These are phyloP conservation scores for Phylloscopus whistleri DNA, from an alignment of 2,113 vertebrate species.

Conservation along the genomic window DNA sequence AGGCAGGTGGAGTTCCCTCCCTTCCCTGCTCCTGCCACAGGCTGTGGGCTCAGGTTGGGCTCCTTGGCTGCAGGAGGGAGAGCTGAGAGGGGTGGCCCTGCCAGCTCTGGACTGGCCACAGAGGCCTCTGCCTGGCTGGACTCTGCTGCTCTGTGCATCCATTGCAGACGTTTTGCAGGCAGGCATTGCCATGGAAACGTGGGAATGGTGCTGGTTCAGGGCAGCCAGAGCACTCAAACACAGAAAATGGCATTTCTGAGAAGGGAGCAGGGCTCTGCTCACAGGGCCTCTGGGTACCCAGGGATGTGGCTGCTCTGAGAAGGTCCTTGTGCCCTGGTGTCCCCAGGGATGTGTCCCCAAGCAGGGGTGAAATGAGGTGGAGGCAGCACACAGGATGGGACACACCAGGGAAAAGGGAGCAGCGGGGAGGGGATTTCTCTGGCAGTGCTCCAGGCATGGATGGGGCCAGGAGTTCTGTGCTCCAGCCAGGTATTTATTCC, in stretches of 20 bases:
- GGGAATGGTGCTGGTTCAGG: background rate
- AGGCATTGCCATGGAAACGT: conserved; percentile 25
- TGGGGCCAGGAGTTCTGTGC: background rate
- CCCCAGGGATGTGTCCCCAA: background rate
- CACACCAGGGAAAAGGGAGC: background rate
- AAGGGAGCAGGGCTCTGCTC: background rate
- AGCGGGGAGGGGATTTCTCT: background rate
- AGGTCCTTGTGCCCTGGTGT: accelerated
- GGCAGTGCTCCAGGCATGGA: accelerated
- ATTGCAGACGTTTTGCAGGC: background rate
- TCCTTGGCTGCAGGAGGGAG: background rate
- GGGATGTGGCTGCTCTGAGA: accelerated
- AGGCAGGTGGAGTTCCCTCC: background rate
- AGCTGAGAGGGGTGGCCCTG: accelerated
- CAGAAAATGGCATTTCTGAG: background rate
- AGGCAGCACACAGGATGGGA: background rate
- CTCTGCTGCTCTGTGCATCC: background rate
- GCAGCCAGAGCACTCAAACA: background rate
- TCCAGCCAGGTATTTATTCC: background rate
- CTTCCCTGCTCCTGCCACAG: background rate
- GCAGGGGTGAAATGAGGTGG: background rate
- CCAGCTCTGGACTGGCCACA: accelerated
- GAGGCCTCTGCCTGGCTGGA: background rate
- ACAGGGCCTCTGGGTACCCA: accelerated
- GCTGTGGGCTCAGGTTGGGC: accelerated